These are phyloP conservation scores for Apamea epomidion DNA, from an alignment of 2,888 invertebrate genomes.

Conservation along the genomic window DNA sequence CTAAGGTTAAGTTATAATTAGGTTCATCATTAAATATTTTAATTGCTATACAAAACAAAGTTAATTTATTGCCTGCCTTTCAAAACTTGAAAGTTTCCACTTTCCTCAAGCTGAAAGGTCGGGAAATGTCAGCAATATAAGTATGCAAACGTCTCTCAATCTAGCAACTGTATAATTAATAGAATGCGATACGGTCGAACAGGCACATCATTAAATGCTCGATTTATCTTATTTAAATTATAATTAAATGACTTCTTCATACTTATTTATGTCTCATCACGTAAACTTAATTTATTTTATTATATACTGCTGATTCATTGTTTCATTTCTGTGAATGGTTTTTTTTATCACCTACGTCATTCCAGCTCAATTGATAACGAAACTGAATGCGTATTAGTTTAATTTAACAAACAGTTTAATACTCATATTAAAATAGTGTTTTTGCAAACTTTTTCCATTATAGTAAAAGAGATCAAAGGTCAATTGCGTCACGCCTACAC, in stretches of 20 bases:
- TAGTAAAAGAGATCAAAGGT: slow-evolving; percentile 2
- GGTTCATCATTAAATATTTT: slow-evolving; percentile 25
- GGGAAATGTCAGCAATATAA: slow-evolving; percentile 63
- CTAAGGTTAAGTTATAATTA: slow-evolving; percentile 11
- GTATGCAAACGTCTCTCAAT: slow-evolving; percentile 63
- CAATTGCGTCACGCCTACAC: slow-evolving; percentile 32
- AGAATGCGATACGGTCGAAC: slow-evolving; percentile 52
- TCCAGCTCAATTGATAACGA: not conserved
- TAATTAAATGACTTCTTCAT: slow-evolving; percentile 41
- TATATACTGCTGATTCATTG: not conserved
- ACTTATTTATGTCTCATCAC: slow-evolving; percentile 19
- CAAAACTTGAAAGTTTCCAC: slow-evolving; percentile 59
- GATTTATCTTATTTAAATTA: slow-evolving; percentile 54
- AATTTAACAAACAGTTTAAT: slow-evolving; percentile 15
- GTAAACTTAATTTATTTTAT: slow-evolving; percentile 8
- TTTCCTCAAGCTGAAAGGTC: slow-evolving; percentile 43
- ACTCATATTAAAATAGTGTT: slow-evolving; percentile 33
- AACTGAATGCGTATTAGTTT: not conserved
- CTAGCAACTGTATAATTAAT: slow-evolving; percentile 60
- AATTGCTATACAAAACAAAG: slow-evolving; percentile 55
- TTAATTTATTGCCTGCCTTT: slow-evolving; percentile 52
- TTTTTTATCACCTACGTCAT: slow-evolving; percentile 13
- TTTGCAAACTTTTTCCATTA: slow-evolving; percentile 19
- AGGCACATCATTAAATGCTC: slow-evolving; percentile 57
- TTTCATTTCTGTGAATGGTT: not conserved